Base-by-base conservation (phyloP, 2,797 vertebrate species). In the Acipenser ruthenus region DNA sequence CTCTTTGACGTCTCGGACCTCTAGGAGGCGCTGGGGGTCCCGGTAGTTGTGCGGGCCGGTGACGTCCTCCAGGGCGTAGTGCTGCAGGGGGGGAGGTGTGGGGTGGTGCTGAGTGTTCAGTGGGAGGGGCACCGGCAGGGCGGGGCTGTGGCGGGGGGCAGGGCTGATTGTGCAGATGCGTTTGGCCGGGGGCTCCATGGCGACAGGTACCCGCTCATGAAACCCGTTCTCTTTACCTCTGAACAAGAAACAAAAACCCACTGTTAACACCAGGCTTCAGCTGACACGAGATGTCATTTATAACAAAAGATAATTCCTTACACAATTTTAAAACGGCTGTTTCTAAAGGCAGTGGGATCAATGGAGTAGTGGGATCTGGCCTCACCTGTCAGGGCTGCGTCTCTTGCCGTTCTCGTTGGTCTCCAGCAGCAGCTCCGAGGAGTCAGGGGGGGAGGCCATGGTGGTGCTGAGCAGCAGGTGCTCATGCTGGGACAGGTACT, bases 81-180 rank as follows among this genome's bases (percentile, higher is more conserved):
- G 96, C 79, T 99, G 96, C 71, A 98, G 84, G 61, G 96, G 96
- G 0, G 96, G 96, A 0, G 96, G 96, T 1, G 95, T 97, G 13
- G 95, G 95, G 75, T 97, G 95, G 71, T 97, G 94, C 82, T 97
- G 95, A 60, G 89, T 82, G 0, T 77, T 91, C 2, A 95, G 80
- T 70, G 94, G 89, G 73, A 95, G 81, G 0, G 95, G 94, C 56
- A 88, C 73, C 52, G 78, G 81, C 68, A 97, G 93, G 65, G 94
- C 95, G 1, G 96, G 96, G 81, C 96, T 99, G 83, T 99, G 96
- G 62, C 96, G 87, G 49, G 96, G 96, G 11, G 96, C 96, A 0
- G 96, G 96, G 82, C 96, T 99, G 79, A 99, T 99, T 82, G 96
- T 99, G 86, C 96, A 99, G 67, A 98, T 95, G 53, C 96, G 86